Evolutionary conservation across 92 coral and sea anemone species (phyloP).

Genomic region (Heteractis magnifica): DNA sequence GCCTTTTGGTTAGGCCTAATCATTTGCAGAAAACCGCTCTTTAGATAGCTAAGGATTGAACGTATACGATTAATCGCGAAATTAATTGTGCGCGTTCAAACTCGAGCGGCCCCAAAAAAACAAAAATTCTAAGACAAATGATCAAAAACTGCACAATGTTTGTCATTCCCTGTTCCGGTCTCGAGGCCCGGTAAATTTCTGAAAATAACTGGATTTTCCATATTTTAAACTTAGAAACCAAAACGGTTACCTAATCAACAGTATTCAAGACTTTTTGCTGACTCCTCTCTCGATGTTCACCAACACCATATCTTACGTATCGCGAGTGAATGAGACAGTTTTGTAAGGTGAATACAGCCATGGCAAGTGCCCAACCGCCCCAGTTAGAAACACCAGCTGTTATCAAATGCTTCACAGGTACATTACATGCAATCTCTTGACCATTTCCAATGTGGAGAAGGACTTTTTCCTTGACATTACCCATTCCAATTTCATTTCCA

Average conservation of each 20-base stretch:
- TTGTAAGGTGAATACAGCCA: slow-evolving; percentile 33
- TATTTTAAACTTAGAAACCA: too few relatives aligned
- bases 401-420: slow-evolving; percentile 69
- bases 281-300: slow-evolving; percentile 8
- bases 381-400: slow-evolving; percentile 99
- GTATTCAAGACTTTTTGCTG: slow-evolving; percentile 26
- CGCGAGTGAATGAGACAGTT: slow-evolving; percentile 43
- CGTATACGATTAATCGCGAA: too few relatives aligned
- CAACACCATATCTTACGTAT: slow-evolving; percentile 35
- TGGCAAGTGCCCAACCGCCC: slow-evolving; percentile 66
- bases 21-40: too few relatives aligned
- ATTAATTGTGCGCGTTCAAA: too few relatives aligned
- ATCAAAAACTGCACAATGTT: too few relatives aligned
- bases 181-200: too few relatives aligned
- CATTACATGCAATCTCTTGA: slow-evolving; percentile 62
- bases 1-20: not conserved
- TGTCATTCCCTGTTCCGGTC: too few relatives aligned
- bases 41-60: too few relatives aligned
- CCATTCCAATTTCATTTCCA: slow-evolving; percentile 98
- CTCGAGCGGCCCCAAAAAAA: too few relatives aligned
- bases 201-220: too few relatives aligned
- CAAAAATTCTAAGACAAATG: too few relatives aligned
- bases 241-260: slow-evolving; percentile 39
- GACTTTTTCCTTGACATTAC: slow-evolving; percentile 68
- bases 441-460: slow-evolving; percentile 66